Evolutionary conservation across 2,888 invertebrate species (phyloP).

Genomic region (Mimumesa dahlbomi): DNA sequence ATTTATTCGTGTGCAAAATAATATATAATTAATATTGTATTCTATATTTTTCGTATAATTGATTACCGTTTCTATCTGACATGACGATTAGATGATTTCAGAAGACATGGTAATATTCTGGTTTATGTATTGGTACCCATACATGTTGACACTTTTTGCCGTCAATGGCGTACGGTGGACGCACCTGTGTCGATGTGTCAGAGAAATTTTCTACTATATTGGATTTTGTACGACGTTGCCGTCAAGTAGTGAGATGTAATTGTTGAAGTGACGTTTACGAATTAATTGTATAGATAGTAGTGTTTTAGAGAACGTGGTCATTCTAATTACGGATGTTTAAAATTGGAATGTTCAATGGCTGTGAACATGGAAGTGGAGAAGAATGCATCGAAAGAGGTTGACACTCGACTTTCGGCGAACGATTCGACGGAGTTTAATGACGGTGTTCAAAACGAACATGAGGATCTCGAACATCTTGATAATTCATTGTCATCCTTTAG

Average conservation of each 20-base stretch:
- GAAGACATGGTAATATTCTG: conserved; percentile 42
- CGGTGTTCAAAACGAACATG: conserved; percentile 20
- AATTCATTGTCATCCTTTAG: conserved; percentile 27
- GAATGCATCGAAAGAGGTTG: conserved; percentile 58
- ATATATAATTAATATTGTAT: too few species aligned
- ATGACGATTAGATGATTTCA: too few species aligned
- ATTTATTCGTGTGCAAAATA: too few species aligned
- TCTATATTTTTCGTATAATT: too few species aligned
- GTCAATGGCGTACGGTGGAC: conserved; percentile 57
- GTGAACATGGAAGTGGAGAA: conserved; percentile 70
- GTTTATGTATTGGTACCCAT: conserved; percentile 27
- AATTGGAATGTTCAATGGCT: conserved; percentile 66
- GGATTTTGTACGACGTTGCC: conserved; percentile 49
- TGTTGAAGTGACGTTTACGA: conserved; percentile 50
- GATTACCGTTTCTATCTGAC: too few species aligned
- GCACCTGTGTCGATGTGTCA: conserved; percentile 60
- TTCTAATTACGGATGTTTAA: conserved; percentile 56
- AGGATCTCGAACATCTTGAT: conserved; percentile 26
- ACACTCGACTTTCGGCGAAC: conserved; percentile 54
- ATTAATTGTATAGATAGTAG: conserved; percentile 50
- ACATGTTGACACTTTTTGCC: conserved; percentile 59
- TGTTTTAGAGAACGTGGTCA: conserved; percentile 37
- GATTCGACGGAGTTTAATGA: conserved; percentile 40
- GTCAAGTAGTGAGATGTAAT: conserved; percentile 48
- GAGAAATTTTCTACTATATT: conserved; percentile 49